phyloP scores from a whole-genome alignment of 1,140 invertebrate genomes.

The Thaumatotibia leucotreta region DNA sequence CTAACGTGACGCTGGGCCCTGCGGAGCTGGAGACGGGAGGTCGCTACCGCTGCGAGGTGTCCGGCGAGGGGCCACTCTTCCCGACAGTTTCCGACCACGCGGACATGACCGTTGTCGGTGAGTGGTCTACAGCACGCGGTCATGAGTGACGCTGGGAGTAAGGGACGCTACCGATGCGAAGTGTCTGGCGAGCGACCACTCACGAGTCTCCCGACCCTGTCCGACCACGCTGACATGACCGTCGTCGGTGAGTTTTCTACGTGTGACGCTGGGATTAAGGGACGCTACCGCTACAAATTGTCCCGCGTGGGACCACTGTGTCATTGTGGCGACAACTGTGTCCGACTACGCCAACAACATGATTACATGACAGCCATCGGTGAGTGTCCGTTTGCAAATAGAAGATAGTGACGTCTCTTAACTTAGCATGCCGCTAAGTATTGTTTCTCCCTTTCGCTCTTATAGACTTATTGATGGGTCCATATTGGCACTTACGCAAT shows the following conservation, averaged over 20 bases:
- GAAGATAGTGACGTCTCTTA: too few relatives aligned
- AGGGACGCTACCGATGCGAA: slow-evolving; percentile 86
- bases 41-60: slow-evolving; percentile 88
- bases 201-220: slow-evolving; percentile 88
- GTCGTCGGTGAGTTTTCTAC: slow-evolving; percentile 85
- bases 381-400: too few relatives aligned
- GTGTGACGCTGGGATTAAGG: background rate
- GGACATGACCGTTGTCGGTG: slow-evolving; percentile 86
- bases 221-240: slow-evolving; percentile 84
- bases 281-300: background rate
- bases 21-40: slow-evolving; percentile 84
- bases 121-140: too few relatives aligned
- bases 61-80: slow-evolving; percentile 87
- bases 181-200: slow-evolving; percentile 88
- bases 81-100: slow-evolving; percentile 86
- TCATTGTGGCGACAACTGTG: too few relatives aligned
- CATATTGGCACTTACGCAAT: too few relatives aligned
- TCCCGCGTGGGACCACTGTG: too few relatives aligned
- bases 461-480: too few relatives aligned
- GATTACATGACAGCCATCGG: too few relatives aligned
- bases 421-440: too few relatives aligned
- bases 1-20: slow-evolving; percentile 81
- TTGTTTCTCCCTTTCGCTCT: too few relatives aligned
- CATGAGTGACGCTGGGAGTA: background rate
- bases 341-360: too few relatives aligned